Percentiles rank a stretch among this genome's conserved stretches.
Conservation (phyloP, 2,888 invertebrate genomes). For the Heteromurus nitidus region DNA sequence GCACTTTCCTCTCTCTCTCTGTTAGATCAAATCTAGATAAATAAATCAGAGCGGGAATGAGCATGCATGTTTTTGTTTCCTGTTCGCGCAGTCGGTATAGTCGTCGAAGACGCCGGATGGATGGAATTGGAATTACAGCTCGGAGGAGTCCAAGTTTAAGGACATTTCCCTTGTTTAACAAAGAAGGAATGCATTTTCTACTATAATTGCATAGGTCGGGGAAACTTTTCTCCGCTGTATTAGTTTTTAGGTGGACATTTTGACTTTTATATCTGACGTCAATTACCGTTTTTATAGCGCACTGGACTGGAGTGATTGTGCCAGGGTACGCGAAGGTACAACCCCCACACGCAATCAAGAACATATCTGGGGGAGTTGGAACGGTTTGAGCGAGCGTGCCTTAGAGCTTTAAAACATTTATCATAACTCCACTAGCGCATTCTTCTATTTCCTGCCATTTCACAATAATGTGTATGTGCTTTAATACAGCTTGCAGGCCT, state of each 20-base stretch:
- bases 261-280: slow-evolving; percentile 33
- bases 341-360: slow-evolving; percentile 46
- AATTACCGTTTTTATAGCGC: slow-evolving; percentile 31
- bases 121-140: background rate
- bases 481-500: slow-evolving; percentile 40
- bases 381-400: slow-evolving; percentile 13
- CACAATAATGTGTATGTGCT: background rate
- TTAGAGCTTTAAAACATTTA: slow-evolving; percentile 30
- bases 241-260: slow-evolving; percentile 13
- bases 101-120: slow-evolving; percentile 36
- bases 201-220: background rate
- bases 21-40: slow-evolving; percentile 66
- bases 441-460: slow-evolving; percentile 30
- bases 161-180: background rate
- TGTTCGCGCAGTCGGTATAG: too few relatives aligned
- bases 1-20: slow-evolving; percentile 63
- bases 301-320: background rate
- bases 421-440: slow-evolving; percentile 27
- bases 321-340: slow-evolving; percentile 11
- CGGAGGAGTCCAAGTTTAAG: background rate
- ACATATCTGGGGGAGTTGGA: slow-evolving; percentile 5
- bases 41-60: slow-evolving; percentile 63
- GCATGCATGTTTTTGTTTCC: slow-evolving; percentile 50
- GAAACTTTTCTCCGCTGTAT: background rate
- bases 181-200: background rate